Evolutionary conservation across 1,140 invertebrate genomes (phyloP).

Genomic region (Drosophila ercepeae): DNA sequence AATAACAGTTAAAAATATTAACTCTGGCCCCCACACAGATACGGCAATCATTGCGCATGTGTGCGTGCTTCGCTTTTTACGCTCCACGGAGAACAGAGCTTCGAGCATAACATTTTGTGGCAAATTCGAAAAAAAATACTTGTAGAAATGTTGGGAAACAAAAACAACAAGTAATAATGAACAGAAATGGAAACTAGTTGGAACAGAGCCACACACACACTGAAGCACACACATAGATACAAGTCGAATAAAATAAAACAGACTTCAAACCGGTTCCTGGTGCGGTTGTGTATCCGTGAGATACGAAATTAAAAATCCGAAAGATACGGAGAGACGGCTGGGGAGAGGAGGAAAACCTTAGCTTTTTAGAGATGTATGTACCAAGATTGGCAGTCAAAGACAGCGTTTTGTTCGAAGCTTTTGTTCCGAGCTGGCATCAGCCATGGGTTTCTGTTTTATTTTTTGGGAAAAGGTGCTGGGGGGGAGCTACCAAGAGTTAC

Average conservation of each 20-base stretch:
- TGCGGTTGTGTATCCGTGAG: conserved; percentile 53
- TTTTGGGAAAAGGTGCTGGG: conserved; percentile 17
- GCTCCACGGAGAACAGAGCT: conserved; percentile 41
- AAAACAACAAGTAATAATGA: conserved; percentile 72
- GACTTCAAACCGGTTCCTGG: conserved; percentile 63
- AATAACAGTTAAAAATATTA: conserved; percentile 78
- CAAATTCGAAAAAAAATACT: conserved; percentile 52
- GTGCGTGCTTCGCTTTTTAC: conserved; percentile 71
- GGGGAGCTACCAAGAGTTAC: conserved; percentile 32
- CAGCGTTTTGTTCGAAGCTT: conserved; percentile 64
- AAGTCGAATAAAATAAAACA: no score
- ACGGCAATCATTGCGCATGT: conserved; percentile 68
- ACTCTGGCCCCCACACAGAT: conserved; percentile 33
- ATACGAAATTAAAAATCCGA: conserved; percentile 50
- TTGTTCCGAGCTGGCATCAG: conserved; percentile 59
- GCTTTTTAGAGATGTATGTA: conserved; percentile 66
- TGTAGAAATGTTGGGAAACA: conserved; percentile 71
- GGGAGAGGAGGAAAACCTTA: no score
- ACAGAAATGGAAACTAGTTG: conserved; percentile 70
- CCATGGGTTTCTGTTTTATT: no score
- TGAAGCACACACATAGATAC: conserved; percentile 39
- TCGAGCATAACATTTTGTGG: conserved; percentile 43
- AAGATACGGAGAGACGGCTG: neutral
- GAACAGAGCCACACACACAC: conserved; percentile 29
- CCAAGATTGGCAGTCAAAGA: conserved; percentile 53